Conservation (phyloP, 2,113 vertebrate genomes). For the Tor tambroides region DNA sequence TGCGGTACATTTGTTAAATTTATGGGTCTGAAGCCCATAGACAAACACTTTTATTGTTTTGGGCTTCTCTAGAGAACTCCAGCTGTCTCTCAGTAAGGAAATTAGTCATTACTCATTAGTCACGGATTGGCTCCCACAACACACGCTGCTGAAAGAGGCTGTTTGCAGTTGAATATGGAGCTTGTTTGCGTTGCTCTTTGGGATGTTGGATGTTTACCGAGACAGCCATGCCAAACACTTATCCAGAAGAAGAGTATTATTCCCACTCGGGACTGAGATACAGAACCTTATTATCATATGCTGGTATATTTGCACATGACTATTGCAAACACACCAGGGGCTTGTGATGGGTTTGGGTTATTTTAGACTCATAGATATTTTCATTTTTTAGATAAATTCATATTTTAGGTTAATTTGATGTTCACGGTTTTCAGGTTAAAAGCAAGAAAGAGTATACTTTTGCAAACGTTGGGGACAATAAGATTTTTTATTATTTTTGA, state of each 20-base stretch:
- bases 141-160: not conserved
- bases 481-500: not conserved
- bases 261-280: not conserved
- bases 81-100: constrained; percentile 13
- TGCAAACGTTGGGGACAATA: not conserved
- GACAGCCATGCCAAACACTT: not conserved
- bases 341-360: not conserved
- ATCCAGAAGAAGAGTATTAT: not conserved
- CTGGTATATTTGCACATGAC: constrained; percentile 4
- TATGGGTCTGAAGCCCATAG: not conserved
- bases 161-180: constrained; percentile 27
- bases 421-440: not conserved
- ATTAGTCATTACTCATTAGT: constrained; percentile 33
- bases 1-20: constrained; percentile 9
- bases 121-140: not conserved
- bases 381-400: no score
- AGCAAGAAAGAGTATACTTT: no score
- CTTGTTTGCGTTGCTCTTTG: constrained; percentile 3
- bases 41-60: constrained; percentile 26
- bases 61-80: not conserved
- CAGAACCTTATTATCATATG: not conserved
- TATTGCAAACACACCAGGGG: not conserved
- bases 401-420: not conserved
- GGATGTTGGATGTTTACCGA: not conserved
- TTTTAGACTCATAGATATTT: not conserved